Conservation (phyloP, 2,113 vertebrate genomes). For the Sceloporus undulatus region DNA sequence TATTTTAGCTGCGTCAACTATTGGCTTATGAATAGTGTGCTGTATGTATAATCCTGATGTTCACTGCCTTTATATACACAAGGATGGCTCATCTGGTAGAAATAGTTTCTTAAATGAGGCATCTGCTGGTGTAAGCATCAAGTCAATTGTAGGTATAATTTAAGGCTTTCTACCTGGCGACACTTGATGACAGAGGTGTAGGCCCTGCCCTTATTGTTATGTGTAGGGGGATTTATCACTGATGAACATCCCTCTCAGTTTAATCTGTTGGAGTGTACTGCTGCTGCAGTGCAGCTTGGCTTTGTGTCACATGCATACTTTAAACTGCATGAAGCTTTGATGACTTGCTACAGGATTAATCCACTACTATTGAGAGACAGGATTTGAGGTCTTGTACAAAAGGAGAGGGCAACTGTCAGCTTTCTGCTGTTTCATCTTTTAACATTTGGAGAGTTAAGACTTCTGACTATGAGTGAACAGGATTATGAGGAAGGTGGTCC, state of each 20-base stretch:
- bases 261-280: slow-evolving; percentile 52
- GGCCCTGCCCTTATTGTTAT: slow-evolving; percentile 36
- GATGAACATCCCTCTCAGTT: slow-evolving; percentile 54
- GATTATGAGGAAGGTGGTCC: slow-evolving; percentile 62
- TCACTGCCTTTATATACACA: neutral
- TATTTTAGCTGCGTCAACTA: neutral
- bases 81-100: slow-evolving; percentile 25
- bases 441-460: slow-evolving; percentile 40
- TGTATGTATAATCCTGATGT: neutral
- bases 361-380: slow-evolving; percentile 63
- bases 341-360: slow-evolving; percentile 72
- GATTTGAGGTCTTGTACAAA: slow-evolving; percentile 70
- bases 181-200: slow-evolving; percentile 11
- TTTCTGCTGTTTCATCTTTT: slow-evolving; percentile 40
- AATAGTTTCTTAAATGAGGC: slow-evolving; percentile 21
- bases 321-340: slow-evolving; percentile 59
- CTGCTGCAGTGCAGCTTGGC: slow-evolving; percentile 51
- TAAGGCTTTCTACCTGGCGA: slow-evolving; percentile 20
- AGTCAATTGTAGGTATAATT: neutral
- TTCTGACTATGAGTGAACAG: slow-evolving; percentile 64
- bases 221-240: slow-evolving; percentile 51
- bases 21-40: neutral
- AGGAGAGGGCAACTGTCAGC: slow-evolving; percentile 55
- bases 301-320: slow-evolving; percentile 58
- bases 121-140: slow-evolving; percentile 15